phyloP scores from a whole-genome alignment of 2,797 vertebrate species.

The Sebastes kiyomatsui region DNA sequence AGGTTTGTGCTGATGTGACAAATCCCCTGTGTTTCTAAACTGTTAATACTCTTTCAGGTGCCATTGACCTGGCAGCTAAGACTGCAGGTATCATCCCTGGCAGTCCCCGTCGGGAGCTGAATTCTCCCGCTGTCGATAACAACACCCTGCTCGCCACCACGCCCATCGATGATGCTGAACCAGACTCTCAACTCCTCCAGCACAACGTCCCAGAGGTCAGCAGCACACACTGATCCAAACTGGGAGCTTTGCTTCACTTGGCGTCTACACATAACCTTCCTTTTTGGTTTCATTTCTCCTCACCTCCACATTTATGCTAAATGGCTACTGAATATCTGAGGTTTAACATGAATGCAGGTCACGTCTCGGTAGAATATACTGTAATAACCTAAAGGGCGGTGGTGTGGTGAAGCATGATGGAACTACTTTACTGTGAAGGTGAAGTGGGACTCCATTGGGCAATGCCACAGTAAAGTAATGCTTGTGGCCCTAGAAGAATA shows the following conservation, averaged over 20 bases:
- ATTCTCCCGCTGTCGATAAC: constrained; percentile 61
- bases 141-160: constrained; percentile 50
- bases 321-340: background rate
- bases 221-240: background rate
- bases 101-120: constrained; percentile 85
- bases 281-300: background rate
- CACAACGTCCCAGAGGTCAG: constrained; percentile 83
- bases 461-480: no score
- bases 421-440: background rate
- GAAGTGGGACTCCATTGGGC: background rate
- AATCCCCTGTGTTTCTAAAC: background rate
- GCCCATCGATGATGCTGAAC: constrained; percentile 45
- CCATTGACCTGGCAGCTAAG: constrained; percentile 96
- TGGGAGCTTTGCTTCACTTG: background rate
- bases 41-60: constrained; percentile 80
- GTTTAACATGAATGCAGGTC: no score
- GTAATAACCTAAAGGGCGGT: background rate
- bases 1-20: background rate
- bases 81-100: constrained; percentile 96
- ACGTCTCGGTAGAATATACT: no score
- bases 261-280: background rate
- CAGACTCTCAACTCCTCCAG: constrained; percentile 74
- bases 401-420: background rate
- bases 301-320: background rate
- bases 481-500: background rate